These are phyloP conservation scores for Ceratoteleas bidentatus DNA, from an alignment of 1,140 invertebrate genomes.

Conservation along the genomic window DNA sequence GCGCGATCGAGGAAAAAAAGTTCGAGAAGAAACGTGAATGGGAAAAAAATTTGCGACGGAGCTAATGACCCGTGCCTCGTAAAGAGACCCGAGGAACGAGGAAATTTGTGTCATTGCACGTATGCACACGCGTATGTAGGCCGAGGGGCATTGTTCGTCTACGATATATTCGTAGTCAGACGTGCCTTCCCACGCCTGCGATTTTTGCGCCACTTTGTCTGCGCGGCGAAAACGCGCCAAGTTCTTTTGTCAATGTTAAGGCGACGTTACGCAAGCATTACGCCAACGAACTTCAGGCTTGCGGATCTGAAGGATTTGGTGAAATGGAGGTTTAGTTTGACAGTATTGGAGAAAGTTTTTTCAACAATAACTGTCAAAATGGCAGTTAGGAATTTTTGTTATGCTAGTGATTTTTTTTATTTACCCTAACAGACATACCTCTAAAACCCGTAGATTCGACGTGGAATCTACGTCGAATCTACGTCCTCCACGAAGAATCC, in stretches of 20 bases:
- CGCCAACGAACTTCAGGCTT: background rate
- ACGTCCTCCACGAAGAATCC: no score
- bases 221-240: conserved; percentile 8
- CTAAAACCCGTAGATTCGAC: no score
- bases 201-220: conserved; percentile 34
- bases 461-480: no score
- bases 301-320: no score
- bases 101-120: conserved; percentile 61
- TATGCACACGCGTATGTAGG: conserved; percentile 53
- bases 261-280: conserved; percentile 23
- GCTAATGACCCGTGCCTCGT: conserved; percentile 48
- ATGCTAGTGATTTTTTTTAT: no score
- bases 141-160: conserved; percentile 49
- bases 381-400: no score
- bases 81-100: conserved; percentile 37
- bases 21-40: conserved; percentile 27
- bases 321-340: no score
- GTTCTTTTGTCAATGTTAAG: conserved; percentile 44
- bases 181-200: conserved; percentile 31
- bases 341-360: no score
- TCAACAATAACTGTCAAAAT: no score
- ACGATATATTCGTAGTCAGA: conserved; percentile 32
- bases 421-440: no score
- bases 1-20: conserved; percentile 19
- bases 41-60: conserved; percentile 14